Percentiles rank a stretch among this genome's conserved stretches.
Conservation (phyloP, 2,888 invertebrate species). For the Lagria hirta region DNA sequence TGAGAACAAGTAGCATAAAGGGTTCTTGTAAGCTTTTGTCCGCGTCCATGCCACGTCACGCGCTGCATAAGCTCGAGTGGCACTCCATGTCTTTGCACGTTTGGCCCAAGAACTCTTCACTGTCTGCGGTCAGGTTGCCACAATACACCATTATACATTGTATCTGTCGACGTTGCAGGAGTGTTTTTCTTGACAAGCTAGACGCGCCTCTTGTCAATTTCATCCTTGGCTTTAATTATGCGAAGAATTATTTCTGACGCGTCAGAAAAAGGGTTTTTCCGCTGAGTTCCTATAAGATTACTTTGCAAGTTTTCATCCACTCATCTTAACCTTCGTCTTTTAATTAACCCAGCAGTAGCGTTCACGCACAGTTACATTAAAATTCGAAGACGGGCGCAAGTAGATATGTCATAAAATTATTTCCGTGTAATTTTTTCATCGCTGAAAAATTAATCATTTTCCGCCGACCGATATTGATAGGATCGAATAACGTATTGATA, state of each 20-base stretch:
- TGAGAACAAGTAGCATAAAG: slow-evolving; percentile 29
- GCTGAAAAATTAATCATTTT: too few relatives aligned
- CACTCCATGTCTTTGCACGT: slow-evolving; percentile 43
- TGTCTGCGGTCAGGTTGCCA: slow-evolving; percentile 44
- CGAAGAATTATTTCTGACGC: slow-evolving; percentile 15
- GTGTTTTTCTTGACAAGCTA: slow-evolving; percentile 19
- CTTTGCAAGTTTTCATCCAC: too few relatives aligned
- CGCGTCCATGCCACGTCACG: slow-evolving; percentile 47
- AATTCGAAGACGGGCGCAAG: too few relatives aligned
- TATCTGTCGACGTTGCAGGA: slow-evolving; percentile 28
- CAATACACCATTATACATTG: slow-evolving; percentile 40
- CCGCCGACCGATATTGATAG: too few relatives aligned
- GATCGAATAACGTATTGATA: too few relatives aligned
- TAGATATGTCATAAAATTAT: too few relatives aligned
- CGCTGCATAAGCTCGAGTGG: slow-evolving; percentile 44
- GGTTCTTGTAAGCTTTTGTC: slow-evolving; percentile 44
- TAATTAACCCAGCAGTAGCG: too few relatives aligned
- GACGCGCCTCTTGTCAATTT: slow-evolving; percentile 8
- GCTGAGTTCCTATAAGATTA: too few relatives aligned
- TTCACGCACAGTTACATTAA: too few relatives aligned
- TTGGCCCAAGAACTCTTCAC: slow-evolving; percentile 41
- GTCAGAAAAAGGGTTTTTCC: too few relatives aligned
- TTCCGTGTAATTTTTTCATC: too few relatives aligned
- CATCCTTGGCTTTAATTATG: slow-evolving; percentile 8
- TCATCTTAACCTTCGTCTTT: too few relatives aligned